A percentile compares a stretch with the other conserved stretches of the same genome.
phyloP scores from a whole-genome alignment of 2,797 vertebrate genomes.

The Anguilla anguilla region DNA sequence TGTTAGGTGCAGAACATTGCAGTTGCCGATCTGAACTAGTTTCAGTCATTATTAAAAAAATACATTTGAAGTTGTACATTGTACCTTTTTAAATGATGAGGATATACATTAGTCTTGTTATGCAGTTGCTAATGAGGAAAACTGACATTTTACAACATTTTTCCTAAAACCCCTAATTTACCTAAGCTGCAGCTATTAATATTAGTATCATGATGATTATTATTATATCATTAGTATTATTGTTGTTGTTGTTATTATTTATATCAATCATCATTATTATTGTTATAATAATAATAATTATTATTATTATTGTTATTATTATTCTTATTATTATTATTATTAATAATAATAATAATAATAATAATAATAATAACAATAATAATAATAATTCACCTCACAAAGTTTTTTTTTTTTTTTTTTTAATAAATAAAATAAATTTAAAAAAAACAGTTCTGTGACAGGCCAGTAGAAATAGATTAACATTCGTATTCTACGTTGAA shows the following conservation, averaged over 20 bases:
- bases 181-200: no score
- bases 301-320: no score
- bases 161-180: no score
- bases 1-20: background rate
- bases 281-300: background rate
- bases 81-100: no score
- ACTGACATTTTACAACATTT: background rate
- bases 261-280: background rate
- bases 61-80: background rate
- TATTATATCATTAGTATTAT: background rate
- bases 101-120: background rate
- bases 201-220: constrained; percentile 3
- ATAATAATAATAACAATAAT: background rate
- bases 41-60: background rate
- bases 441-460: constrained; percentile 56
- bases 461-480: constrained; percentile 66
- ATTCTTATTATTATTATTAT: background rate
- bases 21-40: background rate
- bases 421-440: no score
- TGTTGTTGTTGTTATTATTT: background rate
- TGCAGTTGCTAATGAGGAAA: background rate
- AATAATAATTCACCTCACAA: no score
- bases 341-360: no score
- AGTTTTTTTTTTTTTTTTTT: no score
- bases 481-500: constrained; percentile 64